A percentile compares a stretch with the other conserved stretches of the same genome.
These are phyloP conservation scores for Jacana jacana DNA, from an alignment of 2,113 vertebrate genomes.

Conservation along the genomic window DNA sequence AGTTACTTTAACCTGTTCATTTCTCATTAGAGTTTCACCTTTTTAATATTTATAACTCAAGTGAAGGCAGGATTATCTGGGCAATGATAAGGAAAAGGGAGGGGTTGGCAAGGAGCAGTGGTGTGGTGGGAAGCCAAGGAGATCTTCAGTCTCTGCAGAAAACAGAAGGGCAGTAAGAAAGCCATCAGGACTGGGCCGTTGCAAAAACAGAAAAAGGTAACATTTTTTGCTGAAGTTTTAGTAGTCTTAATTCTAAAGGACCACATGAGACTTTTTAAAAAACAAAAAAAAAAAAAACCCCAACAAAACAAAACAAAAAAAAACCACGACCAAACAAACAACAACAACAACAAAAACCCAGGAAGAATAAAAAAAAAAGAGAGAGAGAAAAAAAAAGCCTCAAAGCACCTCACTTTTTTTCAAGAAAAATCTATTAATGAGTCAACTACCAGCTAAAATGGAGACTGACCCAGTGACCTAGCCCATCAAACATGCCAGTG, in stretches of 20 bases:
- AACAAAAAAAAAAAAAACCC: neutral
- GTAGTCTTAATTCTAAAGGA: neutral
- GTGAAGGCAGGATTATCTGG: neutral
- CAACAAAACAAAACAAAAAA: too few relatives aligned
- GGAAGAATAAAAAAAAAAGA: too few relatives aligned
- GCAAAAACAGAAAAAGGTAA: neutral
- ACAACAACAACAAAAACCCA: too few relatives aligned
- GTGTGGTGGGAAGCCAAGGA: neutral
- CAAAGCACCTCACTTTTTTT: neutral
- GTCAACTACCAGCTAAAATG: neutral
- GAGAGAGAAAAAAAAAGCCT: neutral
- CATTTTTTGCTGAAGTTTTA: neutral
- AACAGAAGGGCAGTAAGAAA: neutral
- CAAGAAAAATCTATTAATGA: constrained; percentile 1
- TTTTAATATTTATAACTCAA: neutral
- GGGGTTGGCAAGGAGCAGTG: neutral
- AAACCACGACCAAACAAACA: too few relatives aligned
- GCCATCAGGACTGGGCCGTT: neutral
- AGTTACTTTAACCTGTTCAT: neutral
- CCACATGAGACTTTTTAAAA: neutral
- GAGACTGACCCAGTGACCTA: constrained; percentile 8
- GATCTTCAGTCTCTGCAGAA: neutral
- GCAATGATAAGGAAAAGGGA: neutral
- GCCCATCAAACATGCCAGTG: neutral
- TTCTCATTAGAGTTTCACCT: neutral